Base-by-base conservation (phyloP, 2,113 vertebrate species). In the Brevimyrus niger region DNA sequence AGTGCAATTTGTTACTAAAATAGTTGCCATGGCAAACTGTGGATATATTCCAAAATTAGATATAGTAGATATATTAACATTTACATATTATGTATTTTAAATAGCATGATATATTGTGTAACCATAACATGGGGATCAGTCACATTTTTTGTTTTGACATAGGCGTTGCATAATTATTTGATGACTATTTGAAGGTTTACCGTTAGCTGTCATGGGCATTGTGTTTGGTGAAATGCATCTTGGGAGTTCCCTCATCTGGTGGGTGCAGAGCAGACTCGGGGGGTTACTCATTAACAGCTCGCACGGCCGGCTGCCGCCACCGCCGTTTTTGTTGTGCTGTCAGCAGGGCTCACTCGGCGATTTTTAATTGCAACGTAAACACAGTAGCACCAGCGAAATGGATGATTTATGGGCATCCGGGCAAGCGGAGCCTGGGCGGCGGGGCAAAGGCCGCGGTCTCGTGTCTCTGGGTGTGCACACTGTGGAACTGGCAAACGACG, bases 361-460 rank as follows among this genome's bases (percentile, higher is more conserved):
- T 96, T 96, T 97, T 97, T 97, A 98, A 98, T 97, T 96, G 94
- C 95, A 96, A 94, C 96, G 96, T 96, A 97, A 98, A 98, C 96
- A 98, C 94, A 91, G 92, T 92, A 95, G 94, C 94, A 93, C 94
- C 94, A 95, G 96, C 96, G 91, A 96, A 97, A 92, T 87, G 89
- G 89, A 92, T 97, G 96, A 98, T 97, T 97, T 97, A 97, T 96
- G 92, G 94, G 92, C 94, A 96, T 94, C 94, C 95, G 92, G 95
- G 94, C 91, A 94, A 95, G 94, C 93, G 91, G 94, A 95, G 94
- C 0, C 47, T 0, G 47, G 15, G 11, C 6, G 10, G 23, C 15
- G 23, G 2, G 47, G 11, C 11, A 13, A 15, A 48, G 27, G n/a
- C 5, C 48, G 2, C 0, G 27, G 19, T n/a, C 13, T 47, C 50